A percentile compares a stretch with the other conserved stretches of the same genome.
phyloP scores from a whole-genome alignment of 1,140 invertebrate genomes.

The Leptonema lineaticorne region DNA sequence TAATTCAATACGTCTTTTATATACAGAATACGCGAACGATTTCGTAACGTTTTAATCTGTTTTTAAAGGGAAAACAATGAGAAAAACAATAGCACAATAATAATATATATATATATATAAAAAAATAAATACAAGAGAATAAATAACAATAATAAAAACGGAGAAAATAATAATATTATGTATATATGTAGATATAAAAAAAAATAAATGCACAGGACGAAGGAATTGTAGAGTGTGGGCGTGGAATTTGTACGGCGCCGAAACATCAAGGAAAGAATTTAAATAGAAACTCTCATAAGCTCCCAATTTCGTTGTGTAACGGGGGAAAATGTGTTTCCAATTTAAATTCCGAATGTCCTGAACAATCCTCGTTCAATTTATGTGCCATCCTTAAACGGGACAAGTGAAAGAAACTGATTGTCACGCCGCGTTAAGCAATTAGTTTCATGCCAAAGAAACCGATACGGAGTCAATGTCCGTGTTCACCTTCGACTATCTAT shows the following conservation, averaged over 20 bases:
- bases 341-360: slow-evolving; percentile 27
- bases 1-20: neutral
- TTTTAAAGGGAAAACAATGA: too few relatives aligned
- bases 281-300: slow-evolving; percentile 23
- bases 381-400: slow-evolving; percentile 15
- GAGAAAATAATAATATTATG: too few relatives aligned
- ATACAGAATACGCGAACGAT: neutral
- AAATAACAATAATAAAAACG: too few relatives aligned
- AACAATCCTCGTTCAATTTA: slow-evolving; percentile 27
- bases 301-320: slow-evolving; percentile 2
- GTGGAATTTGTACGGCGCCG: slow-evolving; percentile 1
- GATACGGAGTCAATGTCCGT: neutral
- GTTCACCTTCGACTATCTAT: neutral
- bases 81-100: too few relatives aligned
- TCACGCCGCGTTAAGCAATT: slow-evolving; percentile 18
- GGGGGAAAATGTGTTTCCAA: slow-evolving; percentile 24
- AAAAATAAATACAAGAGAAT: too few relatives aligned
- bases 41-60: slow-evolving; percentile 7
- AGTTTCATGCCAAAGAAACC: neutral
- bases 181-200: neutral
- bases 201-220: neutral
- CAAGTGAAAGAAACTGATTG: slow-evolving; percentile 18
- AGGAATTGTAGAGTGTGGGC: neutral
- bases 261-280: slow-evolving; percentile 28
- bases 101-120: too few relatives aligned